Evolutionary conservation across 2,888 invertebrate species (phyloP), one percentile per base, ranked within the genome.

Genomic region (Drosophila emarginata): DNA sequence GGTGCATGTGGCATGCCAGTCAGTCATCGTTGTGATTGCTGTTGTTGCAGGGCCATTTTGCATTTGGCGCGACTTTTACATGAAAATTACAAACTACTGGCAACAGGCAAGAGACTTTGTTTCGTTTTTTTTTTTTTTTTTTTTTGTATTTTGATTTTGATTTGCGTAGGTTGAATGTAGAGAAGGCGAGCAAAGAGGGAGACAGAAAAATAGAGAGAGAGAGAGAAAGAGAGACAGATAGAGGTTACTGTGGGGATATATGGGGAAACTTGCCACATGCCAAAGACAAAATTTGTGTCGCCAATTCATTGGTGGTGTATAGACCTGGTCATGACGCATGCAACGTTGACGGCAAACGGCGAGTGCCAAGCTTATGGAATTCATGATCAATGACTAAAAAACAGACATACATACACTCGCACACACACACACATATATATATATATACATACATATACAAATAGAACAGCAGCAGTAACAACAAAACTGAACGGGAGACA

Each of bases 71-170:
- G 85, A 85, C 80, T 85, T 87, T 83, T 85, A 85, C 85, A 85
- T 87, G 85, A 85, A 85, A 87, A 83, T 85, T 85, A 85, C 85
- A 85, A 87, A 85, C 85, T 85, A 85, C 85, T 85, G 85, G 84
- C 85, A 79, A 75, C 66, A 52, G 54, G 52, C 60, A 64, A 52
- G 53, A 40, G 52, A 52, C 37, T 64, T 67, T 70, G 64, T 78
- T 78, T 39, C 37, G 36, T 3, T 77, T 60, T 52, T 32, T 14
- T 39, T 37, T 15, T 36, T n/a, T 78, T 78, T 39, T 28, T 51
- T 3, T 77, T 60, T 52, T 32, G 9, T 39, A 23, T 15, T 36
- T 39, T 51, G 40, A 32, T 53, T 56, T 67, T 18, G 45, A 21
- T 67, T 72, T 86, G 81, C 85, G 86, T 82, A 83, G 82, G 85